Base-by-base conservation (phyloP, 1,140 invertebrate species). In the Achroia grisella region DNA sequence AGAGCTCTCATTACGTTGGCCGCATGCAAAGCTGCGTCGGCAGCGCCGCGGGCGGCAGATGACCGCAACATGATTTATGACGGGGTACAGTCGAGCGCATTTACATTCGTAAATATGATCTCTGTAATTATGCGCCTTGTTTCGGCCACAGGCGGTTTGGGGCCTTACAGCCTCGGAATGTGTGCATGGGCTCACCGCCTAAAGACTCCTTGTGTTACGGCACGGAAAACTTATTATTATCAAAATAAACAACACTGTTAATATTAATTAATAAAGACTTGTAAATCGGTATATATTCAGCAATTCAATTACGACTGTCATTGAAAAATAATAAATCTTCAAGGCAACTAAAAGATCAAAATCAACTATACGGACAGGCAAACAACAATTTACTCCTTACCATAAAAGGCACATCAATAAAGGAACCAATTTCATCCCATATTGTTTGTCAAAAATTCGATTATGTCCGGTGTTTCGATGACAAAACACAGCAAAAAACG, bases 381-480 rank as follows among this genome's bases (percentile, higher is more conserved):
- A 66, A 67, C 64, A 65, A 65, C 66, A 70, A 73, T 68, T 64
- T 63, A 63, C 30, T 59, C 55, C 33, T 32, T 54, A 50, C 60
- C 62, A 65, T 69, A 71, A 76, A 79, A 70, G 71, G 69, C 48
- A 60, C 57, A 58, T 56, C 66, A 62, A 75, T 78, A 75, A 69
- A 77, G 62, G 60, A 78, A 76, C 77, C 77, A 77, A 81, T 81
- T 81, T 78, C 71, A 78, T 63, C 67, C 59, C 56, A 65, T 68
- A 78, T 78, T 81, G 77, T 81, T 74, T 81, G 77, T 75, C 77
- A 74, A 78, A 75, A 78, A 76, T 72, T 81, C 70, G 70, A 80
- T 80, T 80, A 77, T 69, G 62, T 67, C 60, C 67, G 70, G 66
- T 58, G 62, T 49, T 60, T 34, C 58, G 70, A 75, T 61, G 67